Conservation (phyloP, 2,113 vertebrate genomes). For the Macaca mulatta region DNA sequence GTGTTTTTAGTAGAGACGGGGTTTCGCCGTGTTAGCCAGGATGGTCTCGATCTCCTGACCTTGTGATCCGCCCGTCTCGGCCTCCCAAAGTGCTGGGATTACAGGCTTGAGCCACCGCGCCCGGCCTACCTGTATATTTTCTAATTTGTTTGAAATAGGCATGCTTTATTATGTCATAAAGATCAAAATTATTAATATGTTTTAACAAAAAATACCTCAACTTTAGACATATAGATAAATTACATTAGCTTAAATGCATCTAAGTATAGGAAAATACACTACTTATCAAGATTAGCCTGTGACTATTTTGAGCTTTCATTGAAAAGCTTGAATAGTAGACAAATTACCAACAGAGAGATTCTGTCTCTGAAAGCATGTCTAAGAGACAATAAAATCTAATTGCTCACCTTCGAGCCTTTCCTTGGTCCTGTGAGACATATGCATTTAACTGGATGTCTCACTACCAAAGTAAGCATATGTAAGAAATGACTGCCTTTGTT, state of each 20-base stretch:
- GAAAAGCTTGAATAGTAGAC: constrained; percentile 15
- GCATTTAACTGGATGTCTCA: constrained; percentile 13
- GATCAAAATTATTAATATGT: not conserved
- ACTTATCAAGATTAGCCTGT: not conserved
- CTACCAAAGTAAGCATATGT: not conserved
- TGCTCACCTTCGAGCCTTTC: not conserved
- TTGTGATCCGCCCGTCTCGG: too few species aligned
- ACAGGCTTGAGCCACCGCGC: too few species aligned
- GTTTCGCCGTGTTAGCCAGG: too few species aligned
- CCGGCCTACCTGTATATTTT: not conserved
- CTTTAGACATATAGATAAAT: not conserved
- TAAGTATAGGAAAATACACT: not conserved
- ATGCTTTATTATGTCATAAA: not conserved
- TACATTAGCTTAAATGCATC: not conserved
- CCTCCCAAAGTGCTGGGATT: too few species aligned
- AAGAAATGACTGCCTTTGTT: not conserved
- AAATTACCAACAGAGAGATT: not conserved
- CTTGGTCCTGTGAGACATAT: not conserved
- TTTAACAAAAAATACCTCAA: not conserved
- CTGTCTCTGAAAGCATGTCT: not conserved
- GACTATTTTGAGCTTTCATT: constrained; percentile 21
- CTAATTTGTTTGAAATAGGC: constrained; percentile 11
- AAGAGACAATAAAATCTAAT: not conserved
- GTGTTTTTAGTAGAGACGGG: too few species aligned
- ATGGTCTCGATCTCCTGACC: too few species aligned